Conservation (phyloP, 2,888 invertebrate species). For the Rhagium mordax region DNA sequence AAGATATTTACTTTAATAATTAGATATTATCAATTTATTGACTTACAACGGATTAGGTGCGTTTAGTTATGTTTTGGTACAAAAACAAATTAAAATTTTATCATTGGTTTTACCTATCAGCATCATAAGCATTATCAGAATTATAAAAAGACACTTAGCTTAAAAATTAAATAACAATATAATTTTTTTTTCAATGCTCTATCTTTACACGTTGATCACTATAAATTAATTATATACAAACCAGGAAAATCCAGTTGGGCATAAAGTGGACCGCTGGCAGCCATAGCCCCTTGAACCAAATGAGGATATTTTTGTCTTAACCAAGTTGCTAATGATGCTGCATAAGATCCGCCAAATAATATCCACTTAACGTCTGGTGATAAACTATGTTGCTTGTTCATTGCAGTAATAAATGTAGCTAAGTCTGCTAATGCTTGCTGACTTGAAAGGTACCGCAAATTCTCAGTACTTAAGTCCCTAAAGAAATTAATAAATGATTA, state of each 20-base stretch:
- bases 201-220: not conserved
- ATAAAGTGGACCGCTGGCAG: slow-evolving; percentile 75
- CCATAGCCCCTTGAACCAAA: slow-evolving; percentile 73
- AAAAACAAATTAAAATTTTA: no score
- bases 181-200: not conserved
- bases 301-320: slow-evolving; percentile 75
- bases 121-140: no score
- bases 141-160: no score
- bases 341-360: slow-evolving; percentile 76
- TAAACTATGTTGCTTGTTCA: slow-evolving; percentile 40
- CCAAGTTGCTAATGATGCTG: slow-evolving; percentile 77
- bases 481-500: slow-evolving; percentile 60
- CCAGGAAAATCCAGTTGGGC: slow-evolving; percentile 71
- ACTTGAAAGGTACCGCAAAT: slow-evolving; percentile 66
- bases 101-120: no score
- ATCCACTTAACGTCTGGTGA: slow-evolving; percentile 55
- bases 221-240: not conserved
- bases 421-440: slow-evolving; percentile 70
- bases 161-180: not conserved
- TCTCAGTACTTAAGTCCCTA: slow-evolving; percentile 78
- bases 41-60: no score
- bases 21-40: no score
- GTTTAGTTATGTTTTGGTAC: no score
- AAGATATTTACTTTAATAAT: no score
- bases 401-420: slow-evolving; percentile 65